Percentiles rank a stretch among this genome's conserved stretches.
Conservation (phyloP, 2,113 vertebrate genomes). For the Pachycephala philippinensis region DNA sequence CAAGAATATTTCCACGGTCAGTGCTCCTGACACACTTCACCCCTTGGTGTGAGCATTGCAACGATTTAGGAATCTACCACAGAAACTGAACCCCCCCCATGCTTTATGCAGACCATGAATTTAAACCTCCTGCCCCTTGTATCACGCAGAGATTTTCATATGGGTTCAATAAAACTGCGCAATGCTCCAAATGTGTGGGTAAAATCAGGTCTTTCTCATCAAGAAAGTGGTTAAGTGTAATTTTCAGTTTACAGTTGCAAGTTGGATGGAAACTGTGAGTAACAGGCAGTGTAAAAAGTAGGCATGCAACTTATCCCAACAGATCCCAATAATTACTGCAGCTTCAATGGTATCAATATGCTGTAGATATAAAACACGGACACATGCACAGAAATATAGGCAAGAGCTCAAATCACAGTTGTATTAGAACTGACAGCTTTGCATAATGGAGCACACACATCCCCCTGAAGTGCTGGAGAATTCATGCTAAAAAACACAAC, state of each 20-base stretch:
- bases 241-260: conserved; percentile 8
- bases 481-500: neutral
- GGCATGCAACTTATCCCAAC: neutral
- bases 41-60: neutral
- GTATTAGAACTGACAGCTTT: neutral
- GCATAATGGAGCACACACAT: neutral
- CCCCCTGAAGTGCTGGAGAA: neutral
- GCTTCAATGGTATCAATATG: neutral
- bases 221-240: conserved; percentile 19
- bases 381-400: neutral
- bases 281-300: neutral
- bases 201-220: conserved; percentile 23
- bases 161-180: conserved; percentile 33
- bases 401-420: neutral
- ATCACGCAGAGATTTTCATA: conserved; percentile 1
- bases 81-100: accelerated
- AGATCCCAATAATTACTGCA: neutral
- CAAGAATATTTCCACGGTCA: neutral
- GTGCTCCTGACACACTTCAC: neutral
- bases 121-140: neutral
- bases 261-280: conserved; percentile 43
- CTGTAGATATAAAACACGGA: neutral
- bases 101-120: neutral
- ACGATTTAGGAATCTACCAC: neutral
- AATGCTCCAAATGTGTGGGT: conserved; percentile 33